Base-by-base conservation (phyloP, 2,888 invertebrate genomes). In the Melieria picta region DNA sequence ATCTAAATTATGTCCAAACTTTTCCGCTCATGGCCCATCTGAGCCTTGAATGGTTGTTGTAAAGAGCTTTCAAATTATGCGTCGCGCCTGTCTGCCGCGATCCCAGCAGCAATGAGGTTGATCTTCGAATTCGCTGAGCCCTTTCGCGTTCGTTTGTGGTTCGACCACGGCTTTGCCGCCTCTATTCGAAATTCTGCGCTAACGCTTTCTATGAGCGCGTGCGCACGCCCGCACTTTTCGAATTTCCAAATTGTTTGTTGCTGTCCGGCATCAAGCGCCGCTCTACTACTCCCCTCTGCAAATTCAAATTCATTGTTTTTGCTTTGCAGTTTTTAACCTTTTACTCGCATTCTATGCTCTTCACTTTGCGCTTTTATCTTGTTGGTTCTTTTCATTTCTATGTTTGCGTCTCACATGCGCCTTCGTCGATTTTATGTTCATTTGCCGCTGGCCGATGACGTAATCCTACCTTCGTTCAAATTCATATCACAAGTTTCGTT, bases 401-500 rank as follows among this genome's bases (percentile, higher is more conserved):
- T 45, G 9, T 65, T 65, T 65, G 50, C 42, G 10, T 5, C 42
- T 46, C 30, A 30, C 30, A 46, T 66, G 48, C 30, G 5, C 9
- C 7, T 46, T 16, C 45, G n/a, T 45, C 45, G 5, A 9, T 43
- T 62, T 47, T 62, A 43, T 47, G 11, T 47, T 43, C 62, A 30
- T 30, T 30, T 30, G 30, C 30, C 42, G 62, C 30, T 61, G 13
- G 50, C 9, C 69, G 69, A 64, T 69, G 69, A 64, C 69, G 64
- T 64, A 69, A 69, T 46, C 64, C 50, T 64, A 64, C 63, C 57
- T 69, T 69, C 57, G 42, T 69, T 48, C 69, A 64, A 64, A 64
- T 69, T 69, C 64, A 69, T 69, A 69, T 69, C 69, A 64, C 50
- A 69, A 55, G 1, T 52, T 55, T 42, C 57, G 48, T 7, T 52